phyloP scores from a whole-genome alignment of 2,797 vertebrate species.

The Cynopterus sphinx region DNA sequence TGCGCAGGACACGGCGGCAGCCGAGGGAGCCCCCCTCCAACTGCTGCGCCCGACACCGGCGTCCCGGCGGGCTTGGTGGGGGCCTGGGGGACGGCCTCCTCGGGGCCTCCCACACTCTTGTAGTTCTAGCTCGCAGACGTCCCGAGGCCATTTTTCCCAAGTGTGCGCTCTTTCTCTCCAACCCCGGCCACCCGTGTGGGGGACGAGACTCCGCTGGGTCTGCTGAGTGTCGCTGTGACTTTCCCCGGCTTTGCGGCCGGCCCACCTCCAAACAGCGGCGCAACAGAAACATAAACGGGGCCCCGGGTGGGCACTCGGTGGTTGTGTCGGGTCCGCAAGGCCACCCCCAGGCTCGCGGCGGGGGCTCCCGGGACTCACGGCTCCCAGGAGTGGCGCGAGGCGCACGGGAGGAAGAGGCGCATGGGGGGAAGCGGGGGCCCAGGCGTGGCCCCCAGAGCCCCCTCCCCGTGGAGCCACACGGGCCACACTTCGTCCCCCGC shows the following conservation, averaged over 20 bases:
- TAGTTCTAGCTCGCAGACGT: fast-evolving
- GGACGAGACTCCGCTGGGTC: not conserved
- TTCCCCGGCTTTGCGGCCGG: too few species aligned
- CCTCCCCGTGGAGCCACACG: too few species aligned
- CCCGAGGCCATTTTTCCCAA: not conserved
- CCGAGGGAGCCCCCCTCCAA: not conserved
- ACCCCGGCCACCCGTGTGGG: not conserved
- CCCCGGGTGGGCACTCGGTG: not conserved
- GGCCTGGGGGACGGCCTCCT: too few species aligned
- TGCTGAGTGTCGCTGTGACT: not conserved
- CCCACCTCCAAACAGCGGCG: not conserved
- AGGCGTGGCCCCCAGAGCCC: too few species aligned
- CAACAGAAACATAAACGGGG: not conserved
- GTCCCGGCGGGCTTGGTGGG: not conserved
- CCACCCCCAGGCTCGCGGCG: too few species aligned
- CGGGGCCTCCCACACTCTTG: fast-evolving
- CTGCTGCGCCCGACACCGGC: not conserved
- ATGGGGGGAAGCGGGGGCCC: too few species aligned
- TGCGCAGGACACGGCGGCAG: not conserved
- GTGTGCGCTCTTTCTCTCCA: not conserved
- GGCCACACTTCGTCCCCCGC: too few species aligned
- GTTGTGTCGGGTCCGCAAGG: not conserved
- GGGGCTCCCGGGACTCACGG: too few species aligned
- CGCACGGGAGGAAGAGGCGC: too few species aligned
- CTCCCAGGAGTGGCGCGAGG: too few species aligned